phyloP scores from a whole-genome alignment of 2,113 vertebrate species.

The Salvator merianae region DNA sequence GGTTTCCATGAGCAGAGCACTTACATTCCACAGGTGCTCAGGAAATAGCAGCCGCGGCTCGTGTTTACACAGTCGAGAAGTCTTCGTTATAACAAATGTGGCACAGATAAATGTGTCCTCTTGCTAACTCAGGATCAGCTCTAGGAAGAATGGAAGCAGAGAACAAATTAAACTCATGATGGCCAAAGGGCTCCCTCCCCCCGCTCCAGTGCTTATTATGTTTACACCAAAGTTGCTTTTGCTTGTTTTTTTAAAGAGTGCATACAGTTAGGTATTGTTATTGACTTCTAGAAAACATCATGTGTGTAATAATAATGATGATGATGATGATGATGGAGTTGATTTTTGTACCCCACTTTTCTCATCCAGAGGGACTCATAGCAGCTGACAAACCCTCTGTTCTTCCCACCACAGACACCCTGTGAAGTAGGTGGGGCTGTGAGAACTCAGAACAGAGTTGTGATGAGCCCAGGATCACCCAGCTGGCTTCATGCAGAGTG shows the following conservation, averaged over 20 bases:
- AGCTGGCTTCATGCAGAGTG: no score
- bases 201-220: no score
- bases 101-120: slow-evolving; percentile 1
- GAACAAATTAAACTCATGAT: not conserved
- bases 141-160: not conserved
- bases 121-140: not conserved
- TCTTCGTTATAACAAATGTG: not conserved
- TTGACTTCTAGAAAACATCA: not conserved
- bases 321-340: no score
- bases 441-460: no score
- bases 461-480: no score
- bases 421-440: no score
- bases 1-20: not conserved
- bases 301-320: no score
- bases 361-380: no score
- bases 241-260: not conserved
- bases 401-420: no score
- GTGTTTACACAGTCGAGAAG: not conserved
- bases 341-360: no score
- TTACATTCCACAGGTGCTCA: slow-evolving; percentile 18
- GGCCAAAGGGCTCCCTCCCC: not conserved
- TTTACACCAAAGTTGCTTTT: not conserved
- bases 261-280: not conserved
- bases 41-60: not conserved
- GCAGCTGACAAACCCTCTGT: no score